Evolutionary conservation across 2,113 vertebrate species (phyloP).

Genomic region (Gambusia holbrooki): DNA sequence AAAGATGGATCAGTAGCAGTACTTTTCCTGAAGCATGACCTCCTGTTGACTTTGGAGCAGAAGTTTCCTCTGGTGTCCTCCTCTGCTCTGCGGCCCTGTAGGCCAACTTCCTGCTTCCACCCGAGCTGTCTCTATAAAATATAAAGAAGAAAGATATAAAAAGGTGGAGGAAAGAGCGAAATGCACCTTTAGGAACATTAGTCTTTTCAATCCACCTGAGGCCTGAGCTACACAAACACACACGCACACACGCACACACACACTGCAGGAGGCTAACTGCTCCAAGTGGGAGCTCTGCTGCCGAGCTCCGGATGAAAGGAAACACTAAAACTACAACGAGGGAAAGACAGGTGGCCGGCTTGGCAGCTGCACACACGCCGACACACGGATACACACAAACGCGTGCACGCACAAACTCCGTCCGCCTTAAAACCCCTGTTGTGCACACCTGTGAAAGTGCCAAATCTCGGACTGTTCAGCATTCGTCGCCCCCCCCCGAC

Average conservation of each 20-base stretch:
- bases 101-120: conserved; percentile 76
- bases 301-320: conserved; percentile 80
- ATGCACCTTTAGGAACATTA: conserved; percentile 77
- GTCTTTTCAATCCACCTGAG: conserved; percentile 72
- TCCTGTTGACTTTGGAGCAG: conserved; percentile 75
- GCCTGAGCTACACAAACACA: conserved; percentile 56
- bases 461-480: conserved; percentile 55
- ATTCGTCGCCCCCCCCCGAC: conserved; percentile 6
- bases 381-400: conserved; percentile 25
- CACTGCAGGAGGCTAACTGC: conserved; percentile 74
- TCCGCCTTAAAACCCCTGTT: conserved; percentile 69
- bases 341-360: conserved; percentile 80
- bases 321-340: conserved; percentile 82
- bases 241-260: conserved; percentile 30
- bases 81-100: conserved; percentile 64
- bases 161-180: conserved; percentile 69
- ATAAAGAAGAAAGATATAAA: conserved; percentile 77
- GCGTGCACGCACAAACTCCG: conserved; percentile 24
- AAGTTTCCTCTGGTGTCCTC: conserved; percentile 74
- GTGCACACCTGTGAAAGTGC: conserved; percentile 79
- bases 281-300: conserved; percentile 78
- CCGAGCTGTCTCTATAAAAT: conserved; percentile 78
- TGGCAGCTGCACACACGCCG: conserved; percentile 65
- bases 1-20: conserved; percentile 68
- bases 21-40: conserved; percentile 70